Percentiles rank a stretch among this genome's conserved stretches.
Conservation (phyloP, 2,888 invertebrate genomes). For the Eupeodes luniger region DNA sequence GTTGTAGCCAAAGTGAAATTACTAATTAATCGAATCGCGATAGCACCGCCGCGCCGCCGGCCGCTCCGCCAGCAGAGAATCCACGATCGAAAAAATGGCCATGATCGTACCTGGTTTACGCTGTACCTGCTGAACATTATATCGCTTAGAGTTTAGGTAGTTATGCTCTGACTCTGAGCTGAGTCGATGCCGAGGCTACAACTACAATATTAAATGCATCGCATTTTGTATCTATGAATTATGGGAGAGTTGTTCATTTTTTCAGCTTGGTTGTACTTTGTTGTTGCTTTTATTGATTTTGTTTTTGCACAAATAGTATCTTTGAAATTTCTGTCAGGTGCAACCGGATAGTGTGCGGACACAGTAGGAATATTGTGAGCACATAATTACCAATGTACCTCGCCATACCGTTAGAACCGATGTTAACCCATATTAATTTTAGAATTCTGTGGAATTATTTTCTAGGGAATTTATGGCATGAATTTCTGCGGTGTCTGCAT, state of each 20-base stretch:
- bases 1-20: constrained; percentile 67
- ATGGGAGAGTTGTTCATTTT: constrained; percentile 55
- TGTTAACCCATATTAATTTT: constrained; percentile 76
- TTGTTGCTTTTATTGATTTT: background rate
- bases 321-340: constrained; percentile 73
- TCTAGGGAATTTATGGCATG: constrained; percentile 70
- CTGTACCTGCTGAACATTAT: background rate
- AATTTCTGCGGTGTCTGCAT: constrained; percentile 72
- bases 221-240: constrained; percentile 69
- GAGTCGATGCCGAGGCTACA: constrained; percentile 2
- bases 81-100: background rate
- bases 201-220: constrained; percentile 26
- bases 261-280: background rate
- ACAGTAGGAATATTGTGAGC: constrained; percentile 62
- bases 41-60: constrained; percentile 29
- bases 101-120: too few relatives aligned
- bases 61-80: constrained; percentile 6
- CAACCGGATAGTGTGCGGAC: constrained; percentile 67
- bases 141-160: background rate
- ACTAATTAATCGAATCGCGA: constrained; percentile 73
- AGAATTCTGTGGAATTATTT: constrained; percentile 72
- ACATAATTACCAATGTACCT: constrained; percentile 60
- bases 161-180: background rate
- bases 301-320: constrained; percentile 45
- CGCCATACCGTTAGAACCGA: constrained; percentile 69